Percentiles rank a stretch among this genome's conserved stretches.
These are phyloP conservation scores for Danio aesculapii DNA, from an alignment of 2,797 vertebrate genomes.

Conservation along the genomic window DNA sequence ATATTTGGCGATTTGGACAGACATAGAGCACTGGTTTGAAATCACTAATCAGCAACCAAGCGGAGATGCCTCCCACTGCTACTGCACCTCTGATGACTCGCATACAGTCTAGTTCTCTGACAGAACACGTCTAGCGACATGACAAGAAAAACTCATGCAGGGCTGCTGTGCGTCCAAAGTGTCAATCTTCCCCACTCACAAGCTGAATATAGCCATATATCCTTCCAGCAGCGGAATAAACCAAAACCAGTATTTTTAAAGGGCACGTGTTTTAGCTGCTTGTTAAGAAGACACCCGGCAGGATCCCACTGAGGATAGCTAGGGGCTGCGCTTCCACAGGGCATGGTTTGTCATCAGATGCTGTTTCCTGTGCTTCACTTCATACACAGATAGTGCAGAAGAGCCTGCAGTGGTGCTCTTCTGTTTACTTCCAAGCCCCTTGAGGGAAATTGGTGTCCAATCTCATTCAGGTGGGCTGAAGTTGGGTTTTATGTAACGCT, in stretches of 20 bases:
- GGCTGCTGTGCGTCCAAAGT: not conserved
- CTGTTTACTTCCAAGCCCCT: constrained; percentile 61
- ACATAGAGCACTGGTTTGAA: constrained; percentile 10
- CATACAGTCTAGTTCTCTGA: constrained; percentile 28
- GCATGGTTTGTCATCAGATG: constrained; percentile 36
- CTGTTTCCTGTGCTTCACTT: constrained; percentile 40
- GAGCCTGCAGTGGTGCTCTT: constrained; percentile 57
- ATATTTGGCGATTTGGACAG: not conserved
- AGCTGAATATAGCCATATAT: not conserved
- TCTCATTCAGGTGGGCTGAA: constrained; percentile 64
- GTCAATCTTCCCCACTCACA: not conserved
- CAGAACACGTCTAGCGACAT: constrained; percentile 25
- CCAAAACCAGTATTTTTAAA: constrained; percentile 28
- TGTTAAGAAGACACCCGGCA: constrained; percentile 17
- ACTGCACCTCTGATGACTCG: constrained; percentile 28
- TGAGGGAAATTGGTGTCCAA: constrained; percentile 60
- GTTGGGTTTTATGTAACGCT: constrained; percentile 54
- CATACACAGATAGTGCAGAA: constrained; percentile 23
- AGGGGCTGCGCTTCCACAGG: constrained; percentile 5
- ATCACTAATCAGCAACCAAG: constrained; percentile 41
- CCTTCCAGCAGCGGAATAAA: constrained; percentile 23
- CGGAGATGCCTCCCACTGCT: constrained; percentile 5
- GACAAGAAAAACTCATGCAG: constrained; percentile 25
- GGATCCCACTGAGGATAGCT: constrained; percentile 1
- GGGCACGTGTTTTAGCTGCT: constrained; percentile 24